phyloP scores from a whole-genome alignment of 2,797 vertebrate genomes.

The Tokudaia muenninki region DNA sequence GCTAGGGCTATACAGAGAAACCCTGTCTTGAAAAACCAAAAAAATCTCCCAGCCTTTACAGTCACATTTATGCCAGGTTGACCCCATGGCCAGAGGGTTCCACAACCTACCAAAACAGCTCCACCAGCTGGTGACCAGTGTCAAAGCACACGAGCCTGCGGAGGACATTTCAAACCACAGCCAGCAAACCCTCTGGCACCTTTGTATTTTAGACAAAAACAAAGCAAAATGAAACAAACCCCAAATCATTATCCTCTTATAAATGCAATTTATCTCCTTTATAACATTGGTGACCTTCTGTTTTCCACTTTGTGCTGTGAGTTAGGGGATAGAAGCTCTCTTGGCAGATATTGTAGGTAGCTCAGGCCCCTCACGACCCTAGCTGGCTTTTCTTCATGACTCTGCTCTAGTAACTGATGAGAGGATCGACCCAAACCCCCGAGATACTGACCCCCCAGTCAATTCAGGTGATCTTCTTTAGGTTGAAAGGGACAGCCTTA shows the following conservation, averaged over 20 bases:
- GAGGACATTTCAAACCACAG: not conserved
- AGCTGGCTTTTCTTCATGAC: not conserved
- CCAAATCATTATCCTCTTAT: not conserved
- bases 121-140: not conserved
- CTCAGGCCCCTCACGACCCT: not conserved
- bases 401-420: not conserved
- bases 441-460: not conserved
- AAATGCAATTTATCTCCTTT: not conserved
- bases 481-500: not conserved
- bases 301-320: not conserved
- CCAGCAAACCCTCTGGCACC: not conserved
- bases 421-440: not conserved
- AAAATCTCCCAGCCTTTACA: not conserved
- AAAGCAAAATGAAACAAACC: not conserved
- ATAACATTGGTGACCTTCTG: not conserved
- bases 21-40: no score
- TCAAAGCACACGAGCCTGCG: not conserved
- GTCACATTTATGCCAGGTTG: not conserved
- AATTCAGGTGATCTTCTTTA: not conserved
- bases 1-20: no score
- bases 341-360: not conserved
- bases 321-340: not conserved
- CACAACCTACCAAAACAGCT: not conserved
- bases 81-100: not conserved
- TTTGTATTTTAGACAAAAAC: not conserved